Evolutionary conservation across 1,140 invertebrate genomes (phyloP).

Genomic region (Papilio polyxenes): DNA sequence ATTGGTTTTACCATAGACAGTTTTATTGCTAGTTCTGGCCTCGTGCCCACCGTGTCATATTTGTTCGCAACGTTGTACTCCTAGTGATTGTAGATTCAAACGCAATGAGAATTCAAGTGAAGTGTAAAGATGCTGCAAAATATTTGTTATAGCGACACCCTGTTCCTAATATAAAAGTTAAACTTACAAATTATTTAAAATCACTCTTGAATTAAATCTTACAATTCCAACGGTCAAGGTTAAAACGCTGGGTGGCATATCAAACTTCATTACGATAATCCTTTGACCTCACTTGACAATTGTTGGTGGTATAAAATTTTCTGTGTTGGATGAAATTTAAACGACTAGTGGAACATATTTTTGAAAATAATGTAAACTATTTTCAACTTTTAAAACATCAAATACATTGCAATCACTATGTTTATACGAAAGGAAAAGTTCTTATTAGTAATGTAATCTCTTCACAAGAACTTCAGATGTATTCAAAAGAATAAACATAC

Average conservation of each 20-base stretch:
- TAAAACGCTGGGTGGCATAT: neutral
- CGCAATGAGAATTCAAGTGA: conserved; percentile 13
- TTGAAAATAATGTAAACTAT: neutral
- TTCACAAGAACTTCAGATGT: conserved; percentile 12
- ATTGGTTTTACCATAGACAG: neutral
- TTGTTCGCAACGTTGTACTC: neutral
- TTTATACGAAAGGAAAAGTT: neutral
- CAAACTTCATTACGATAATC: neutral
- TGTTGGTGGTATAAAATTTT: neutral
- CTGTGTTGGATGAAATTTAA: neutral
- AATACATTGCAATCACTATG: neutral
- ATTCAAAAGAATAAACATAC: conserved; percentile 26
- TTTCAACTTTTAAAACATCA: conserved; percentile 3
- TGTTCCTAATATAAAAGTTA: neutral
- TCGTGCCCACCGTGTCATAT: neutral
- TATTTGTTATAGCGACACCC: neutral
- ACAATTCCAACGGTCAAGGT: neutral
- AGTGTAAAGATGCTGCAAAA: neutral
- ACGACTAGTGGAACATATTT: neutral
- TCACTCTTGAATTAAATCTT: no score
- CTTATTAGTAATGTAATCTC: conserved; percentile 1
- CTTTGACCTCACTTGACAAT: neutral
- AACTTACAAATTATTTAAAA: neutral
- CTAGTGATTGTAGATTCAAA: conserved; percentile 2
- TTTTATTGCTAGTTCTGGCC: conserved; percentile 4